Percentiles rank a stretch among this genome's conserved stretches.
Conservation (phyloP, 2,113 vertebrate species). For the Poeciliopsis retropinna region DNA sequence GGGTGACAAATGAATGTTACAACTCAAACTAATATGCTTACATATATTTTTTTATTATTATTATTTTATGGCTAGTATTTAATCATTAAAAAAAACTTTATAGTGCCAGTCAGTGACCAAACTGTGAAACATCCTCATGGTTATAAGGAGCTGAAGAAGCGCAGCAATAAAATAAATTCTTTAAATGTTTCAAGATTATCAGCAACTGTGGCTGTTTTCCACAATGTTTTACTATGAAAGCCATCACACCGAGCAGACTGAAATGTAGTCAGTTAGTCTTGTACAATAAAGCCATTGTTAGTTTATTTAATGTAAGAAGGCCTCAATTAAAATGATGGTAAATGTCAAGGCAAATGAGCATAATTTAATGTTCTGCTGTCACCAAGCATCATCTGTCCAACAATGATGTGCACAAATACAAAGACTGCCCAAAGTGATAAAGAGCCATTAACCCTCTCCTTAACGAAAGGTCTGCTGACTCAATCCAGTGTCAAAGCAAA, state of each 20-base stretch:
- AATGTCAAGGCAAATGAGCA: neutral
- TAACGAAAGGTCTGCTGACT: neutral
- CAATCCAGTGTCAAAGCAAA: neutral
- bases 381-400: neutral
- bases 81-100: no score
- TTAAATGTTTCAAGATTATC: neutral
- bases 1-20: no score
- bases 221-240: neutral
- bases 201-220: neutral
- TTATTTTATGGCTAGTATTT: no score
- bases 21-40: no score
- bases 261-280: neutral
- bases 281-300: conserved; percentile 3
- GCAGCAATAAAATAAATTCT: no score
- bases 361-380: neutral
- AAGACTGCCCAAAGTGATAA: conserved; percentile 8
- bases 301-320: neutral
- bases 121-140: no score
- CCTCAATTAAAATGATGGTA: neutral
- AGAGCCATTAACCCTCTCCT: neutral
- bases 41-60: no score
- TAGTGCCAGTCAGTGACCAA: no score
- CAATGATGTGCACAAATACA: conserved; percentile 6
- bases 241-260: neutral
- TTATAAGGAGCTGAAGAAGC: no score